Conservation (phyloP, 2,113 vertebrate genomes). For the Butorides virescens region DNA sequence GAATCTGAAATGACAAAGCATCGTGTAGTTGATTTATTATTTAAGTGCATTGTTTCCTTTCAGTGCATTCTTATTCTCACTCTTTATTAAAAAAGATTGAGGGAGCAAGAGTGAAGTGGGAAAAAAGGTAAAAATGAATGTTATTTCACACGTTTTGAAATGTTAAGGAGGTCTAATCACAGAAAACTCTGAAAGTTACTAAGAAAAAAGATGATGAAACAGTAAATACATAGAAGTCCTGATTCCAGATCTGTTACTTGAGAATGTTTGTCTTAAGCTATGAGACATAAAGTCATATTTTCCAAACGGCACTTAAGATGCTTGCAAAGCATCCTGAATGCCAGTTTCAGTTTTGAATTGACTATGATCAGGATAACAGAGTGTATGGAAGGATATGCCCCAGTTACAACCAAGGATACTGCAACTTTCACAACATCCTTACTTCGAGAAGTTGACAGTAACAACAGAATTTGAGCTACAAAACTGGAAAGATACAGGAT, state of each 20-base stretch:
- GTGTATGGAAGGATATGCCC: constrained; percentile 40
- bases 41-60: neutral
- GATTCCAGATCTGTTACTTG: neutral
- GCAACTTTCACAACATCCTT: neutral
- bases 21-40: neutral
- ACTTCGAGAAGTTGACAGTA: neutral
- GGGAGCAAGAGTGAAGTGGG: neutral
- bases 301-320: neutral
- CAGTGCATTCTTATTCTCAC: neutral
- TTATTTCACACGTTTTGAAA: neutral
- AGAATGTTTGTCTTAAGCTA: neutral
- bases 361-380: constrained; percentile 20
- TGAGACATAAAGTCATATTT: neutral
- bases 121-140: neutral
- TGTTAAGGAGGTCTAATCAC: neutral
- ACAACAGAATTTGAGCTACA: neutral
- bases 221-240: neutral
- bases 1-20: neutral
- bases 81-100: neutral
- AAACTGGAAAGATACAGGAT: neutral
- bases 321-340: neutral
- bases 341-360: constrained; percentile 38
- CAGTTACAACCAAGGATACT: constrained; percentile 16
- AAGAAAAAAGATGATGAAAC: neutral
- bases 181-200: neutral